Evolutionary conservation across 2,888 invertebrate species (phyloP).

Genomic region (Corbicula japonica): DNA sequence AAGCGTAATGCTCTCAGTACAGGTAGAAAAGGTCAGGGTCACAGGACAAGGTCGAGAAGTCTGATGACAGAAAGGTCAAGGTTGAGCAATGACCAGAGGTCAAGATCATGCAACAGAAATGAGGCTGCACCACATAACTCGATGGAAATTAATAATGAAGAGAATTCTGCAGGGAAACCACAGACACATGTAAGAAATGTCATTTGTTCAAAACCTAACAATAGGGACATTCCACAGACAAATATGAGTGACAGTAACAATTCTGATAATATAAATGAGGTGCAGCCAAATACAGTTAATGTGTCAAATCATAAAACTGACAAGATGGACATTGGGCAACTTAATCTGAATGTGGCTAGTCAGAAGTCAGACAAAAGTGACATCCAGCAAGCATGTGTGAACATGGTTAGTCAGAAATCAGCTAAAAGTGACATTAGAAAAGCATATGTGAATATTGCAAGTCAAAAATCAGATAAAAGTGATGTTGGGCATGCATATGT

Average conservation of each 20-base stretch:
- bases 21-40: constrained; percentile 19
- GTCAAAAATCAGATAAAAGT: too few species aligned
- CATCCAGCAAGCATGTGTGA: too few species aligned
- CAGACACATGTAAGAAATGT: neutral
- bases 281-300: neutral
- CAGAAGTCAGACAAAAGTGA: too few species aligned
- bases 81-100: neutral
- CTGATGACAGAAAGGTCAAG: constrained; percentile 21
- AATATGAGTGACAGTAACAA: neutral
- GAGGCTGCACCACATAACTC: neutral
- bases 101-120: constrained; percentile 11
- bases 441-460: too few species aligned
- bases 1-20: neutral
- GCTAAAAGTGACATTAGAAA: too few species aligned
- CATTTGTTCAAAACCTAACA: neutral
- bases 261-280: neutral
- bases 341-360: neutral
- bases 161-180: neutral
- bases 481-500: too few species aligned
- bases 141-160: neutral
- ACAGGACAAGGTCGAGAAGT: constrained; percentile 35
- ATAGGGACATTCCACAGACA: neutral
- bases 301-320: neutral
- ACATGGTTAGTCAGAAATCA: too few species aligned
- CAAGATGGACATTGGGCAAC: neutral